Conservation (phyloP, 35 echinoderm and acorn worm genomes). For the Patiria miniata region DNA sequence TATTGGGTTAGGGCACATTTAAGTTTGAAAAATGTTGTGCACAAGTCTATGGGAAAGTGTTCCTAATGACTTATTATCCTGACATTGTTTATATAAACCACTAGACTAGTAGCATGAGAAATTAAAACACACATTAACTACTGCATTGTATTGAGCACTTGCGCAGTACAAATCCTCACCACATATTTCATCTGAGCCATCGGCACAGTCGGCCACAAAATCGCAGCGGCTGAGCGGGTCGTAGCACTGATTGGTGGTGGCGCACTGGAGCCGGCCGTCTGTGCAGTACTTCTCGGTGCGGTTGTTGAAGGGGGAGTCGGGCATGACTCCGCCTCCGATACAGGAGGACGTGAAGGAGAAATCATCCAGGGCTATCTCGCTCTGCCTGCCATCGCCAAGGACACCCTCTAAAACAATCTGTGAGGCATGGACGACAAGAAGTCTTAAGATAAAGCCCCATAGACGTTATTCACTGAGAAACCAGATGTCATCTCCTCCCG, state of each 20-base stretch:
- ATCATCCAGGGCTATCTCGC: constrained; percentile 88
- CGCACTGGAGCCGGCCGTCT: neutral
- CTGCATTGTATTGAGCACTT: too few relatives aligned
- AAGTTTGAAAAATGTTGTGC: too few relatives aligned
- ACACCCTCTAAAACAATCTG: constrained; percentile 72
- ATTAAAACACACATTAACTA: too few relatives aligned
- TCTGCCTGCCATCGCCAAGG: constrained; percentile 40
- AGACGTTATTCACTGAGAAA: too few relatives aligned
- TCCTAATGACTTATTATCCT: too few relatives aligned
- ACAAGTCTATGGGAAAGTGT: too few relatives aligned
- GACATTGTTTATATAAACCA: too few relatives aligned
- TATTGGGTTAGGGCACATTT: too few relatives aligned
- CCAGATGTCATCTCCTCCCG: too few relatives aligned
- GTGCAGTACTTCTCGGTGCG: constrained; percentile 2
- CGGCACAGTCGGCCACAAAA: constrained; percentile 24
- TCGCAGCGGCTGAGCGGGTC: neutral
- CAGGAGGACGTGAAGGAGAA: constrained; percentile 47
- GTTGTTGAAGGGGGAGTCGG: constrained; percentile 24
- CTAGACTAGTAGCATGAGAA: too few relatives aligned
- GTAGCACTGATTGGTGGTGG: neutral
- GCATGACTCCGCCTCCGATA: constrained; percentile 17
- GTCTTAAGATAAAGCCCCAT: too few relatives aligned
- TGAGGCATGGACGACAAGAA: neutral
- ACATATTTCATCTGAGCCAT: constrained; percentile 24
- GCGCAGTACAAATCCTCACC: too few relatives aligned